A percentile compares a stretch with the other conserved stretches of the same genome.
phyloP scores from a whole-genome alignment of 2,888 invertebrate genomes.

The Hoplodrina blanda region DNA sequence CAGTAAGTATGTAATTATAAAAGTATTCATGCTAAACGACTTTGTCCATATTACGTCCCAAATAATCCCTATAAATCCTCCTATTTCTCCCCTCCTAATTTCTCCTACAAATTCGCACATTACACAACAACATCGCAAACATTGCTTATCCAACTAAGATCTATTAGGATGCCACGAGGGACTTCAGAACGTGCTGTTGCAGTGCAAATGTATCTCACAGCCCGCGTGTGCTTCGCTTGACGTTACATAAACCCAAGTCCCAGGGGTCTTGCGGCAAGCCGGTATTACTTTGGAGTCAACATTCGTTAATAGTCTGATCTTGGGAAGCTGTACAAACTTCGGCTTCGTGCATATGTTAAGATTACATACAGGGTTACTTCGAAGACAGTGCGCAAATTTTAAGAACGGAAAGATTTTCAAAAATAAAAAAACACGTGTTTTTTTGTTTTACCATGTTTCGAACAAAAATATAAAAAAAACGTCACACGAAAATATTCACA shows the following conservation, averaged over 20 bases:
- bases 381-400: no score
- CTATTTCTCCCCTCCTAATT: not conserved
- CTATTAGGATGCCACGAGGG: constrained; percentile 8
- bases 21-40: no score
- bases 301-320: not conserved
- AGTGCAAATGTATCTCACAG: constrained; percentile 9
- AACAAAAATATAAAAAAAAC: no score
- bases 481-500: no score
- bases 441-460: no score
- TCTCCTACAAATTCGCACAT: not conserved
- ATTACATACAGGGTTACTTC: no score
- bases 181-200: constrained; percentile 1
- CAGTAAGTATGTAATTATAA: no score
- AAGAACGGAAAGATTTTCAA: no score
- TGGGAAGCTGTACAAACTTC: not conserved
- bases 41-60: no score
- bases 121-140: not conserved
- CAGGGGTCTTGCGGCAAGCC: not conserved
- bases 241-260: not conserved
- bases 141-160: constrained; percentile 1
- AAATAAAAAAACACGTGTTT: no score
- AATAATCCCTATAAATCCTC: no score
- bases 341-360: no score
- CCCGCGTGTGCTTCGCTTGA: constrained; percentile 6
- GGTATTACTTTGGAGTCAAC: not conserved